Evolutionary conservation across 2,888 invertebrate species (phyloP), one percentile per base, ranked within the genome.

Genomic region (Chromoteleia sp.): DNA sequence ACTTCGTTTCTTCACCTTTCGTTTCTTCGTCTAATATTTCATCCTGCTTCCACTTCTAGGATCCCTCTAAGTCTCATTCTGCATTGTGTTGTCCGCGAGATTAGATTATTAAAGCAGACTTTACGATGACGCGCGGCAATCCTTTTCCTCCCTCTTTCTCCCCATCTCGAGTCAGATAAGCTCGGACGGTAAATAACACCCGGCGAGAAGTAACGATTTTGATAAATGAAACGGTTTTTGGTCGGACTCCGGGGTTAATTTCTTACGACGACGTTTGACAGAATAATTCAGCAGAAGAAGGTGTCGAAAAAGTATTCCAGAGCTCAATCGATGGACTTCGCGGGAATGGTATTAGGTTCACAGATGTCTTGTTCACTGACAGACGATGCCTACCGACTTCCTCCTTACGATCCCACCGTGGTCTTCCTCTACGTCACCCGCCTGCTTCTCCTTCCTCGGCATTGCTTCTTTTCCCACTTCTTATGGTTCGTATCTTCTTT

Each of bases 341-440:
- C 71, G 63, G 29, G 45, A 58, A 29, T 30, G 50, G 68, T 56
- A 67, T 61, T 79, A 61, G 79, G 75, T 61, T 75, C 56, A 54
- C 67, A 61, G 56, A 81, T 76, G 68, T 81, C 76, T 81, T 56
- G 41, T 36, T 76, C 52, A 43, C 76, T 74, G 74, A 63, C 70
- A 63, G 63, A 59, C 58, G 58, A 58, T 71, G 39, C 70, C 65
- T 58, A 17, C 67, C 59, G 29, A 79, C 75, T 75, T 80, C 81
- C 59, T 68, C 52, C 61, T 79, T 61, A 39, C 75, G 48, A 78
- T 81, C 74, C 67, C 65, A 74, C 67, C 78, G 65, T 63, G 30
- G 41, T 78, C 79, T 81, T 78, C 75, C 82, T 80, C 82, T 80
- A 68, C 82, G 68, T 71, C 81, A 77, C 70, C 81, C 82, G 76